Evolutionary conservation across 2,888 invertebrate genomes (phyloP).

Genomic region (Odontothrips loti): DNA sequence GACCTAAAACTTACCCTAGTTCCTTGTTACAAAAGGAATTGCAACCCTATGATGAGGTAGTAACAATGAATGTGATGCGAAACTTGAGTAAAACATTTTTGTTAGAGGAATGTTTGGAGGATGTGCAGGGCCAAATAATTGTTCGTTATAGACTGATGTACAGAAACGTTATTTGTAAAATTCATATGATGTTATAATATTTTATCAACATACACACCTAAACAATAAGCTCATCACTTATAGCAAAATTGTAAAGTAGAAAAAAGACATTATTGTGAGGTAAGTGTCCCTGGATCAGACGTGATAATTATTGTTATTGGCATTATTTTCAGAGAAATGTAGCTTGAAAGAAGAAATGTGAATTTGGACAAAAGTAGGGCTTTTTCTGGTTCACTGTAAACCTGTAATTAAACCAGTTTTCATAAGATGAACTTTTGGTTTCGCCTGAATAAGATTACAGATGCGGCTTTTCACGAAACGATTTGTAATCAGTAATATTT

Average conservation of each 20-base stretch:
- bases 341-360: no score
- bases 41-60: background rate
- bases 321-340: no score
- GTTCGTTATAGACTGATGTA: constrained; percentile 11
- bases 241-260: background rate
- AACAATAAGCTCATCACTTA: background rate
- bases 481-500: no score
- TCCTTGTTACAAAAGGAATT: background rate
- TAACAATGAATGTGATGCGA: background rate
- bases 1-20: background rate
- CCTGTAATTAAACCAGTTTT: no score
- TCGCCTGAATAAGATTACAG: no score
- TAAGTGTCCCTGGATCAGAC: no score
- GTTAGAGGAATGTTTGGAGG: background rate
- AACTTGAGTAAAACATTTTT: background rate
- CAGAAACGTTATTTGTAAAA: background rate
- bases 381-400: no score
- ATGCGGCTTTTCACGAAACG: no score
- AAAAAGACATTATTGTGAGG: background rate
- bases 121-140: constrained; percentile 3
- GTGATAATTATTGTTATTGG: no score
- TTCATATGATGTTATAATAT: background rate
- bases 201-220: constrained; percentile 15
- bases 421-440: no score
- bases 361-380: no score